Percentiles rank a stretch among this genome's conserved stretches.
phyloP scores from a whole-genome alignment of 2,113 vertebrate genomes.

The Oryzias curvinotus region DNA sequence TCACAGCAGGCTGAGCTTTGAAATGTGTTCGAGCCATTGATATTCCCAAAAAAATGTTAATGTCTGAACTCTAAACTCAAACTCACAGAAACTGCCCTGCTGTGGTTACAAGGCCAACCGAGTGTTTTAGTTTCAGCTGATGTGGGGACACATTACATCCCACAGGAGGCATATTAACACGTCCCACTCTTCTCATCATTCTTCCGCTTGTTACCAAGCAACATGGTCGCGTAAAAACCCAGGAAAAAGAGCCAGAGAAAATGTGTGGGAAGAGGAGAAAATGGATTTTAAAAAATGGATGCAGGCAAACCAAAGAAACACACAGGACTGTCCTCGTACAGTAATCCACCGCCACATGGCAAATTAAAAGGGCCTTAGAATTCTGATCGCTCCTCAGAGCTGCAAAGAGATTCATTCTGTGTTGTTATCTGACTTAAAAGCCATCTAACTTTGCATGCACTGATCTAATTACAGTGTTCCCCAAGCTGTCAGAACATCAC shows the following conservation, averaged over 20 bases:
- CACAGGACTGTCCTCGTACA: conserved; percentile 17
- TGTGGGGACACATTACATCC: conserved; percentile 50
- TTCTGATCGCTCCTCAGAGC: conserved; percentile 10
- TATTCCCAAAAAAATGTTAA: neutral
- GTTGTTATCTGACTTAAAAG: neutral
- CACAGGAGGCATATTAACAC: conserved; percentile 48
- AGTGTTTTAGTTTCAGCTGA: conserved; percentile 39
- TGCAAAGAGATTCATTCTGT: neutral
- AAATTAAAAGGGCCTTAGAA: neutral
- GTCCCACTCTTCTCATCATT: conserved; percentile 64
- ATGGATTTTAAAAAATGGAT: conserved; percentile 40
- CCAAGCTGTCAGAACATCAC: neutral
- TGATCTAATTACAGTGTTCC: neutral
- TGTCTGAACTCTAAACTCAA: neutral
- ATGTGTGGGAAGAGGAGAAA: conserved; percentile 67
- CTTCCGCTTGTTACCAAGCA: conserved; percentile 74
- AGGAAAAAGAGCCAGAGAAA: conserved; percentile 49
- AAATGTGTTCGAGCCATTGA: no score
- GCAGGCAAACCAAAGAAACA: conserved; percentile 38
- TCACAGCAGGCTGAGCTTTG: no score
- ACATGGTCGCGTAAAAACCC: conserved; percentile 64
- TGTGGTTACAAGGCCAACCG: neutral
- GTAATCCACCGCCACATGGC: neutral
- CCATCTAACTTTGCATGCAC: neutral
- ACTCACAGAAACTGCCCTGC: neutral